Percentiles rank a stretch among this genome's conserved stretches.
Evolutionary conservation across 2,113 vertebrate genomes (phyloP).

Genomic region (Heptranchias perlo): DNA sequence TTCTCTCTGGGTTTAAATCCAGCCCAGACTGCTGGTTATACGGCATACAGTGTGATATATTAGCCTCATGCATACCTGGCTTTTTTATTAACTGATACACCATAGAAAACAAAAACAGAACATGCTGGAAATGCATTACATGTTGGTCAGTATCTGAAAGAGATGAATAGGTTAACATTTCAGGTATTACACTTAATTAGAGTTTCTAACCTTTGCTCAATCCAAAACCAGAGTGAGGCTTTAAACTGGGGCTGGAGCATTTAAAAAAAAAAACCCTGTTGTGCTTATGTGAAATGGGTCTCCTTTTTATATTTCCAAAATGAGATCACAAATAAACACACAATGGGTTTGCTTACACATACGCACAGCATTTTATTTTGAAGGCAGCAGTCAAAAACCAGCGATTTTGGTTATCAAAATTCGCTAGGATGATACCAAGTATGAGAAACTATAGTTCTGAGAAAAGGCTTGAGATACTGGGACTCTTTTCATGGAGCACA

Average conservation of each 20-base stretch:
- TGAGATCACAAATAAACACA: too few relatives aligned
- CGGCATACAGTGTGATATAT: not conserved
- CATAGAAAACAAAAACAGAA: not conserved
- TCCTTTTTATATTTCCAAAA: not conserved
- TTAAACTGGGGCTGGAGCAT: not conserved
- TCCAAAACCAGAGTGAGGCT: not conserved
- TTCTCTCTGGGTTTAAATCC: not conserved
- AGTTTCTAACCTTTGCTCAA: not conserved
- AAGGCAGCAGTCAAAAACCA: not conserved
- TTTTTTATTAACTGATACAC: not conserved
- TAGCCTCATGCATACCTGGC: not conserved
- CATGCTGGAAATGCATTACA: not conserved
- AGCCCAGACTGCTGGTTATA: not conserved
- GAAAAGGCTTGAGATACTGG: not conserved
- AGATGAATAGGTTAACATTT: not conserved
- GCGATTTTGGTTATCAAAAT: not conserved
- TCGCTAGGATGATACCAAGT: not conserved
- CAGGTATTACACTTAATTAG: not conserved
- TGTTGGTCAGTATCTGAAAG: not conserved
- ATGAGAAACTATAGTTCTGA: not conserved
- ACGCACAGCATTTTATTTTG: too few relatives aligned
- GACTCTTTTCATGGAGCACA: not conserved
- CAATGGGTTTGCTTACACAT: too few relatives aligned
- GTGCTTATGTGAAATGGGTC: not conserved
- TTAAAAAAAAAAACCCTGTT: not conserved